Conservation (phyloP, 2,113 vertebrate species). For the Ursus arctos region DNA sequence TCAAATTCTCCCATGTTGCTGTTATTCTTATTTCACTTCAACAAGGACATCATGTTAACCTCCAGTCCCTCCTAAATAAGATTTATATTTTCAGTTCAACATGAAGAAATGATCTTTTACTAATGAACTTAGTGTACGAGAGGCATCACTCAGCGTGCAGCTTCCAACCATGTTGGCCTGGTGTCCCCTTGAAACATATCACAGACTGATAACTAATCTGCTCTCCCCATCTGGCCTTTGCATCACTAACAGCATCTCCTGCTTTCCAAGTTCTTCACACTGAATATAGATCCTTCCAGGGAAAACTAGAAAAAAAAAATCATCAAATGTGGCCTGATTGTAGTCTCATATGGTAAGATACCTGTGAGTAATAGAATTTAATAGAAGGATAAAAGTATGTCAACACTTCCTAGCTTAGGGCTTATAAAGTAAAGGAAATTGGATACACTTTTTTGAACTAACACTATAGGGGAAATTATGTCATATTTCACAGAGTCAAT, state of each 20-base stretch:
- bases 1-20: neutral
- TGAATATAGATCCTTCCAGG: conserved; percentile 60
- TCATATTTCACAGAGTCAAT: neutral
- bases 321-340: neutral
- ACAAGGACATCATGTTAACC: neutral
- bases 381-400: neutral
- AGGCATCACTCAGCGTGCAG: neutral
- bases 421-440: neutral
- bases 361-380: neutral
- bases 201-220: conserved; percentile 55
- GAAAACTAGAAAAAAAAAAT: neutral
- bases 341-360: conserved; percentile 1
- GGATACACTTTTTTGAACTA: neutral
- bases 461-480: neutral
- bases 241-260: neutral
- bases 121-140: neutral
- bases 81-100: neutral
- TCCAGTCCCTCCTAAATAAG: neutral
- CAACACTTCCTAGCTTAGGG: neutral
- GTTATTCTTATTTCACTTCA: neutral
- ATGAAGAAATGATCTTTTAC: neutral
- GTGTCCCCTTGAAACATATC: conserved; percentile 10
- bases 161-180: neutral
- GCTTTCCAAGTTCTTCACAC: conserved; percentile 29
- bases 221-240: conserved; percentile 62